Percentiles rank a stretch among this genome's conserved stretches.
Conservation (phyloP, 1,140 invertebrate species). For the Trichomalopsis sarcophagae region DNA sequence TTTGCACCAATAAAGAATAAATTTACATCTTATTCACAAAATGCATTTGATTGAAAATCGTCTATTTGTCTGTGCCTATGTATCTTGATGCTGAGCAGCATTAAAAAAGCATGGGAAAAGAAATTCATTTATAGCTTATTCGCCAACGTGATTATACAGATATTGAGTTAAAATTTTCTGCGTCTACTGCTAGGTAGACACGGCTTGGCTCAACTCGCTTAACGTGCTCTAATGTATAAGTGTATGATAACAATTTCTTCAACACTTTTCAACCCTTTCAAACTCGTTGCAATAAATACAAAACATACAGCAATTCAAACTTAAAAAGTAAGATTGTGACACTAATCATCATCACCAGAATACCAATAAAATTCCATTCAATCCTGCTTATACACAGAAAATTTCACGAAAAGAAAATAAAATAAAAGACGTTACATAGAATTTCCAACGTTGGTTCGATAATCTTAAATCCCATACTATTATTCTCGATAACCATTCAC, state of each 20-base stretch:
- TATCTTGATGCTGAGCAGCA: background rate
- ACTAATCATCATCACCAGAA: conserved; percentile 7
- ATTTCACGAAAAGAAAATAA: background rate
- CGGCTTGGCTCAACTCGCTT: background rate
- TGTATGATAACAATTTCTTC: conserved; percentile 30
- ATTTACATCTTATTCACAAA: conserved; percentile 40
- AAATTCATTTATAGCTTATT: background rate
- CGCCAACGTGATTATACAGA: background rate
- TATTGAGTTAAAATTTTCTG: background rate
- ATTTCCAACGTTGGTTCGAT: background rate
- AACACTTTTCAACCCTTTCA: background rate
- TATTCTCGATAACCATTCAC: background rate
- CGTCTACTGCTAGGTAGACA: background rate
- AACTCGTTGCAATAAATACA: conserved; percentile 32
- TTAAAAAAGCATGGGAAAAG: background rate
- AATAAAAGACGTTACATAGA: background rate
- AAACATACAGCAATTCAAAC: conserved; percentile 11
- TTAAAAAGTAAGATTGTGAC: background rate
- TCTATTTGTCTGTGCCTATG: background rate
- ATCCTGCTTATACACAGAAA: background rate
- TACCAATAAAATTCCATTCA: background rate
- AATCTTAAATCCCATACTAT: background rate
- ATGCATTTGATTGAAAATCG: background rate
- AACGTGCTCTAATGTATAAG: background rate
- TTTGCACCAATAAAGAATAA: conserved; percentile 33